Percentiles rank a stretch among this genome's conserved stretches.
phyloP scores from a whole-genome alignment of 2,797 vertebrate genomes.

The Sparus aurata region DNA sequence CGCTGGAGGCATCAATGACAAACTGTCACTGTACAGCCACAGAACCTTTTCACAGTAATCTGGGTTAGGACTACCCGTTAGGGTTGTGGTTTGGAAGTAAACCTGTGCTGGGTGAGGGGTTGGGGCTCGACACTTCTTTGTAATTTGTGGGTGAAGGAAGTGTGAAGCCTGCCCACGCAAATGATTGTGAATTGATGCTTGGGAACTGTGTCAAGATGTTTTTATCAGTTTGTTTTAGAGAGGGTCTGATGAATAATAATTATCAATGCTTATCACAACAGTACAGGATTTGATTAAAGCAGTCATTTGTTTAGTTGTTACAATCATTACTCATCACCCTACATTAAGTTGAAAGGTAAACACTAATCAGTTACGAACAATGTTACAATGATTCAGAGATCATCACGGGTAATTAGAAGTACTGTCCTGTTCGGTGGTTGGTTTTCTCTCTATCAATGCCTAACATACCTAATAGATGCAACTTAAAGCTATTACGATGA shows the following conservation, averaged over 20 bases:
- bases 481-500: no score
- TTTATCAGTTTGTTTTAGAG: neutral
- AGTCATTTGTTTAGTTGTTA: conserved; percentile 17
- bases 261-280: conserved; percentile 2
- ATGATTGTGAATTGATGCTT: conserved; percentile 53
- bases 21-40: conserved; percentile 80
- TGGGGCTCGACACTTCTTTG: conserved; percentile 74
- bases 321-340: conserved; percentile 32
- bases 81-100: conserved; percentile 81
- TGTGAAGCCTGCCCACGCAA: conserved; percentile 53
- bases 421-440: neutral
- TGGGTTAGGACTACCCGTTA: conserved; percentile 75
- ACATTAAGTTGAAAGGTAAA: conserved; percentile 23
- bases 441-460: neutral
- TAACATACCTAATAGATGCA: neutral
- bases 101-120: conserved; percentile 42
- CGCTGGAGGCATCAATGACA: conserved; percentile 75
- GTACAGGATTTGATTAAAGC: neutral
- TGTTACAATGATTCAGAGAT: conserved; percentile 15
- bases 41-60: conserved; percentile 77
- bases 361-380: conserved; percentile 16
- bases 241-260: conserved; percentile 10
- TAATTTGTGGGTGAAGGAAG: conserved; percentile 80
- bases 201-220: conserved; percentile 53
- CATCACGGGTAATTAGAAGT: neutral